Percentiles rank a stretch among this genome's conserved stretches.
Conservation (phyloP, 1,140 invertebrate species). For the Saxidomus purpurata region DNA sequence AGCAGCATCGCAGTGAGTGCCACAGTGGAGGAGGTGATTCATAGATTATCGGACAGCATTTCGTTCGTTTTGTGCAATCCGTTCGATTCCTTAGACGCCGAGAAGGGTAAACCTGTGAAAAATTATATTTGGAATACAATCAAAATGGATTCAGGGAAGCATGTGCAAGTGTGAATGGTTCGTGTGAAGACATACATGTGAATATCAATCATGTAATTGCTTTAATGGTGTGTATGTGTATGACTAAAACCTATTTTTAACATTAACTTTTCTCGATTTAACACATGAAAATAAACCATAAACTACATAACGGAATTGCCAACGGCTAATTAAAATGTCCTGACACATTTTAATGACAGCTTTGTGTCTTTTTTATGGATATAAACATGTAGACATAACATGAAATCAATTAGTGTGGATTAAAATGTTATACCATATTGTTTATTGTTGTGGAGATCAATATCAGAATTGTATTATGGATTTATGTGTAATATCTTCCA, state of each 20-base stretch:
- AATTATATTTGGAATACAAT: too few relatives aligned
- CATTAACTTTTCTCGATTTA: neutral
- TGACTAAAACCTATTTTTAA: neutral
- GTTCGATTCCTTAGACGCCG: neutral
- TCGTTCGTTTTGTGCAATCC: neutral
- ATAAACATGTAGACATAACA: conserved; percentile 3
- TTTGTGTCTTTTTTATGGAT: conserved; percentile 27
- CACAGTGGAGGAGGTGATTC: conserved; percentile 18
- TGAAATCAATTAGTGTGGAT: conserved; percentile 10
- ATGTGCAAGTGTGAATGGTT: too few relatives aligned
- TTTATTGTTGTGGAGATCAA: neutral
- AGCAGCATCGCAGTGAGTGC: neutral
- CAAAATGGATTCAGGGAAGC: too few relatives aligned
- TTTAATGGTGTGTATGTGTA: neutral
- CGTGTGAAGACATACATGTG: too few relatives aligned
- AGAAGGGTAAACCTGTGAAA: neutral
- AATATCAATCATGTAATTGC: too few relatives aligned
- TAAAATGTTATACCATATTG: conserved; percentile 20
- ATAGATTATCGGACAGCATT: conserved; percentile 43
- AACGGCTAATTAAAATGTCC: neutral
- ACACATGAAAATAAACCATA: neutral
- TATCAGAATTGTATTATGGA: conserved; percentile 17
- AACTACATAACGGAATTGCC: neutral
- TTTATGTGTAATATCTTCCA: conserved; percentile 2
- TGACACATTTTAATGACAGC: conserved; percentile 9